These are phyloP conservation scores for Drosophila ercepeae DNA, from an alignment of 1,140 invertebrate genomes.

Conservation along the genomic window DNA sequence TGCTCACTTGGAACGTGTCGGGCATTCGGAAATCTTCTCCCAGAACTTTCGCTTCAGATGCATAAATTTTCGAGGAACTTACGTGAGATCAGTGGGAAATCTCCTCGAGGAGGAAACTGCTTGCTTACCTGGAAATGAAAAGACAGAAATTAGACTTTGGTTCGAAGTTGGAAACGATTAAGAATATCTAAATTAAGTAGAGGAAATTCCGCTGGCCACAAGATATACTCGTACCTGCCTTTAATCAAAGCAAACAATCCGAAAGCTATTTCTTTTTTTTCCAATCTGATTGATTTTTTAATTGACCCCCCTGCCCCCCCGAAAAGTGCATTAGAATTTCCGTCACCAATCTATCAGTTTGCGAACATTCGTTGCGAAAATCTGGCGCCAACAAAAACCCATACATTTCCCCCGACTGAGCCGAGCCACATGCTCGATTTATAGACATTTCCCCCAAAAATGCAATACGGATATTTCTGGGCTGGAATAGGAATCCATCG, in stretches of 20 bases:
- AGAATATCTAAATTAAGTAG: not conserved
- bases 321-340: constrained; percentile 35
- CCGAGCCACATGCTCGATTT: constrained; percentile 32
- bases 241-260: not conserved
- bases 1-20: constrained; percentile 40
- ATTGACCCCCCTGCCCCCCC: constrained; percentile 9
- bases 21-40: constrained; percentile 32
- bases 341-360: constrained; percentile 43
- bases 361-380: not conserved
- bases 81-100: constrained; percentile 35
- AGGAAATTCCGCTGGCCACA: no score
- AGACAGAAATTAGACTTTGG: constrained; percentile 2
- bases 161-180: constrained; percentile 2
- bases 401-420: constrained; percentile 13
- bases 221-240: not conserved
- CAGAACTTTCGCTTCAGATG: constrained; percentile 39
- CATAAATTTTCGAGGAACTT: constrained; percentile 56
- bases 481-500: constrained; percentile 26
- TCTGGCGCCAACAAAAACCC: constrained; percentile 30
- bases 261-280: not conserved
- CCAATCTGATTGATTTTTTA: constrained; percentile 14
- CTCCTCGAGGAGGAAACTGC: not conserved
- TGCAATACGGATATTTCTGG: constrained; percentile 34
- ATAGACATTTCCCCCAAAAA: constrained; percentile 45
- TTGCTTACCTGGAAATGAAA: constrained; percentile 61